Evolutionary conservation across 2,797 vertebrate species (phyloP).

Genomic region (Pelochelys cantorii): DNA sequence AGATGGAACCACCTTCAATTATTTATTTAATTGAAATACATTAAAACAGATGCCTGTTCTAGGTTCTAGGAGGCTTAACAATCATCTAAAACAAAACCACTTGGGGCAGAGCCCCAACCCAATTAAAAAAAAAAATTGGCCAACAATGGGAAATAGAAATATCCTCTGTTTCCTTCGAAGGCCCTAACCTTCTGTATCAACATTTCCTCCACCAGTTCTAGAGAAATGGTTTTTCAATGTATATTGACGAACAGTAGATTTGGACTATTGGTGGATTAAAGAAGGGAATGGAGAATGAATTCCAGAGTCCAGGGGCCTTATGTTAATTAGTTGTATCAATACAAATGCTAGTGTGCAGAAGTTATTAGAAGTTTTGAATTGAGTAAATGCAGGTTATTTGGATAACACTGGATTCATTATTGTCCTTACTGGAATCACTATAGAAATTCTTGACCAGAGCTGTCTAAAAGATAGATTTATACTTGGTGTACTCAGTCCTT

Average conservation of each 20-base stretch:
- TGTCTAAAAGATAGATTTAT: not conserved
- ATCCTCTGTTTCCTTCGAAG: not conserved
- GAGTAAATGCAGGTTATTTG: not conserved
- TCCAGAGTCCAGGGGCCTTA: not conserved
- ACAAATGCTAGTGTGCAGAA: not conserved
- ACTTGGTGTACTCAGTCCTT: not conserved
- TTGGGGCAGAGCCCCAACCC: not conserved
- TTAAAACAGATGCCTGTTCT: not conserved
- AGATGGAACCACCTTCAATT: not conserved
- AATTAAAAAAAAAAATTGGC: not conserved
- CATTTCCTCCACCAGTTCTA: not conserved
- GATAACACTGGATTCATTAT: not conserved
- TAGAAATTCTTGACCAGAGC: not conserved
- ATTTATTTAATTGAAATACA: not conserved
- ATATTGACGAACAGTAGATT: accelerated
- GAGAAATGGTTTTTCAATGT: not conserved
- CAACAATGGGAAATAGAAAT: accelerated
- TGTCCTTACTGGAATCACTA: not conserved
- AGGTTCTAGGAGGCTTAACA: not conserved
- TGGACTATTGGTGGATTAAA: not conserved
- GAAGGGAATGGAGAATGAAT: not conserved
- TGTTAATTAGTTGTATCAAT: not conserved
- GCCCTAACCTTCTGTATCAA: not conserved
- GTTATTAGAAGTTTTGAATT: not conserved
- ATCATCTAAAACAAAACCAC: not conserved